Evolutionary conservation across 2,113 vertebrate genomes (phyloP), one percentile per base, ranked within the genome.

Genomic region (Prolemur simus): DNA sequence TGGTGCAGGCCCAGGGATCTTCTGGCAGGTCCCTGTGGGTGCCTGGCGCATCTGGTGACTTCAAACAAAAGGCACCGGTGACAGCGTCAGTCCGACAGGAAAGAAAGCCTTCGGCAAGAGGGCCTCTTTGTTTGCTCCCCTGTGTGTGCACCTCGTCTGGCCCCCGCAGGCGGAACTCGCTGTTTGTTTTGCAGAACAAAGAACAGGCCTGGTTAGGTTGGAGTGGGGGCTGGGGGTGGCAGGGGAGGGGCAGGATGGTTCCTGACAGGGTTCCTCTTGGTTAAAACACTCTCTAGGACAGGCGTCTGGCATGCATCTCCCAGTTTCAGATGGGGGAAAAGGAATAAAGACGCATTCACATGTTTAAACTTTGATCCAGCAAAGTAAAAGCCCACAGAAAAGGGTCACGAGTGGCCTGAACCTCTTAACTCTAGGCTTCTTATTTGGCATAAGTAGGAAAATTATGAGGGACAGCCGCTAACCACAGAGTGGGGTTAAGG

Each of bases 171-270:
- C n/a, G 14, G 94, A 97, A 89, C 96, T 86, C 7, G 54, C 76
- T 98, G 88, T 96, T 97, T 97, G 93, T 86, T 97, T 97, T 94
- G 63, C 89, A 60, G 86, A 95, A 91, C 94, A 96, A 96, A 97
- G 95, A 96, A 96, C 82, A 96, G 96, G 87, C 91, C 58, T 92
- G 78, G 88, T 91, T 91, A 60, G 90, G 10, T 34, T 73, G 60
- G 37, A n/a, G 77, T 15, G 4, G 86, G 37, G 63, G 10, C 6
- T n/a, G 23, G 49, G 71, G 29, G 27, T 21, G 8, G 52, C 4
- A 8, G 21, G 56, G 60, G 45, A 60, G 27, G 47, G 78, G 14
- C 0, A 3, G 73, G 82, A 29, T 34, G 8, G 76, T 45, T 73
- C 87, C 63, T n/a, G 63, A 21, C 13, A 60, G 60, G 63, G 58